A percentile compares a stretch with the other conserved stretches of the same genome.
These are phyloP conservation scores for Heliconius erato DNA, from an alignment of 2,888 invertebrate species.

Conservation along the genomic window DNA sequence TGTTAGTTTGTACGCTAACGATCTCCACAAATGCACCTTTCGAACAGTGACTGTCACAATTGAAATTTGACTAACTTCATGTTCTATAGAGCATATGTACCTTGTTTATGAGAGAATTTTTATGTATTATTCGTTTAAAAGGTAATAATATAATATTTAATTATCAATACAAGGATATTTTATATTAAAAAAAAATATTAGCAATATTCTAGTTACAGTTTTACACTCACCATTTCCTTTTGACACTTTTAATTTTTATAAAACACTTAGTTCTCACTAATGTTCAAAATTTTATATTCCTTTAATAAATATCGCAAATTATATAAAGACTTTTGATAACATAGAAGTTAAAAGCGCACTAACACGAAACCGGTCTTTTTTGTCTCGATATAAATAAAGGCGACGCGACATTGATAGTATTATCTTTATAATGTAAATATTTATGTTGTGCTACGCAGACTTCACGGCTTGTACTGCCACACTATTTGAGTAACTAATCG, in stretches of 20 bases:
- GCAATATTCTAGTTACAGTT: background rate
- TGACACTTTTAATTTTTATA: background rate
- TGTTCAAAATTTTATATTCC: background rate
- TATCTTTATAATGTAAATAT: constrained; percentile 35
- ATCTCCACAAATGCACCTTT: too few species aligned
- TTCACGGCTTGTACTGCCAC: background rate
- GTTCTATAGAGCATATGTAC: too few species aligned
- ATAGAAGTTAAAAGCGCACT: constrained; percentile 3
- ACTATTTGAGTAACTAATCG: background rate
- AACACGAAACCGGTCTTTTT: constrained; percentile 14
- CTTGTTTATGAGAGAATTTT: too few species aligned
- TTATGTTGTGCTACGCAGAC: background rate
- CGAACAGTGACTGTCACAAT: too few species aligned
- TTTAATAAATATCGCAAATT: background rate
- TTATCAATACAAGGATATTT: too few species aligned
- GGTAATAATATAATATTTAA: background rate
- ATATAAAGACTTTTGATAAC: constrained; percentile 11
- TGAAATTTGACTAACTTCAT: too few species aligned
- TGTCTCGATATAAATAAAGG: constrained; percentile 1
- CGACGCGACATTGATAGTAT: constrained; percentile 30
- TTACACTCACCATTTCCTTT: constrained; percentile 20
- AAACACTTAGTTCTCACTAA: background rate
- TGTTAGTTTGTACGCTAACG: too few species aligned
- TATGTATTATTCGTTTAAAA: background rate
- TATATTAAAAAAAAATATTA: background rate